These are phyloP conservation scores for Augochlorella aurata DNA, from an alignment of 2,888 invertebrate species.

Conservation along the genomic window DNA sequence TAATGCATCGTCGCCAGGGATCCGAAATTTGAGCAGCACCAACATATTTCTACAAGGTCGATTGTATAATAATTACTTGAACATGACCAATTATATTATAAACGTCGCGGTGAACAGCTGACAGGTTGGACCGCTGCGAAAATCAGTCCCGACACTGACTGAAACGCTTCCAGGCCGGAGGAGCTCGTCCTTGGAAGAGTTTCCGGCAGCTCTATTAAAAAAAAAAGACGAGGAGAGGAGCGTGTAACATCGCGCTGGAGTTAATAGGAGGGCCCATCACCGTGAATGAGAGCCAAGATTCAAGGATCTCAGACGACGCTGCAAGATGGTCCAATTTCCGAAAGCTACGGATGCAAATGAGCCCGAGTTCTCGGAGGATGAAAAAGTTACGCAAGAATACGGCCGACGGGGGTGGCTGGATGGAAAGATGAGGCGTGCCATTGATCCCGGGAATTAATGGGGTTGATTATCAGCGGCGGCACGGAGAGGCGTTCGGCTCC, in stretches of 20 bases:
- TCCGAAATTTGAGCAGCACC: not conserved
- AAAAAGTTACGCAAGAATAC: slow-evolving; percentile 17
- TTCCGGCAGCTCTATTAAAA: not conserved
- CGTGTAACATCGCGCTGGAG: not conserved
- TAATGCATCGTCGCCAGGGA: not conserved
- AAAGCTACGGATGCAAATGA: slow-evolving; percentile 23
- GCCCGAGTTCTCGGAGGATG: not conserved
- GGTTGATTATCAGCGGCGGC: slow-evolving; percentile 48
- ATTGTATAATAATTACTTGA: no score
- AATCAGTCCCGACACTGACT: not conserved
- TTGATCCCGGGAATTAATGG: slow-evolving; percentile 47
- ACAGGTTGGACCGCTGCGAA: no score
- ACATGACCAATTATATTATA: no score
- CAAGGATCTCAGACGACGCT: slow-evolving; percentile 6
- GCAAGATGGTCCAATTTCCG: slow-evolving; percentile 12
- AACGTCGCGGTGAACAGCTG: no score
- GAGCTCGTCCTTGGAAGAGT: not conserved
- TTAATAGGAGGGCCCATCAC: not conserved
- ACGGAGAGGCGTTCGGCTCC: slow-evolving; percentile 27
- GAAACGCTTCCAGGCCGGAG: not conserved
- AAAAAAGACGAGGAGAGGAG: not conserved
- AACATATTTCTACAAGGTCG: not conserved
- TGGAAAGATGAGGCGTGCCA: not conserved
- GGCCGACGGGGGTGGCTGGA: not conserved
- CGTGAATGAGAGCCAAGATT: not conserved